Evolutionary conservation across 1,140 invertebrate genomes (phyloP).

Genomic region (Hypsibius dujardini): DNA sequence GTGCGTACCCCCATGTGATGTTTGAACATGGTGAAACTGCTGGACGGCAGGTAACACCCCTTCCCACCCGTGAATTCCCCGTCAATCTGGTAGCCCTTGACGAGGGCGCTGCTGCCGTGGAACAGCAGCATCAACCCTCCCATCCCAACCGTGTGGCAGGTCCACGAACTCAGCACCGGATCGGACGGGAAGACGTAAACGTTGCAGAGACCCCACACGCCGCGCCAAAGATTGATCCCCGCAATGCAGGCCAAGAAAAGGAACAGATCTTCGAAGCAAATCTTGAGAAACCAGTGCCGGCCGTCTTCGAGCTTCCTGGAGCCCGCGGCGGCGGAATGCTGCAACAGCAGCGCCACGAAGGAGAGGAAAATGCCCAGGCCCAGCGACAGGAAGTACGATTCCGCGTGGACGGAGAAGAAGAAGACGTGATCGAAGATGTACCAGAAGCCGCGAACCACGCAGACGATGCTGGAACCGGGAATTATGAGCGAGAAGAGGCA

Average conservation of each 20-base stretch:
- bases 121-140: constrained; percentile 54
- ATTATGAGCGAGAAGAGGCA: constrained; percentile 64
- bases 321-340: constrained; percentile 41
- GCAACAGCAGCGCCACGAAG: constrained; percentile 48
- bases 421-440: constrained; percentile 50
- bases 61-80: constrained; percentile 56
- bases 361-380: constrained; percentile 52
- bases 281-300: background rate
- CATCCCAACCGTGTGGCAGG: constrained; percentile 51
- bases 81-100: constrained; percentile 62
- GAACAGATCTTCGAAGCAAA: constrained; percentile 47
- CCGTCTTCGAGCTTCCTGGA: constrained; percentile 33
- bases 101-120: constrained; percentile 60
- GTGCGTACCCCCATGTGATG: no score
- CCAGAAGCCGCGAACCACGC: constrained; percentile 69
- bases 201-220: constrained; percentile 59
- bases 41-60: constrained; percentile 46
- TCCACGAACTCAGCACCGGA: constrained; percentile 52
- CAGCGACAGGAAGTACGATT: constrained; percentile 36
- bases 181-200: constrained; percentile 54
- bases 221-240: constrained; percentile 67
- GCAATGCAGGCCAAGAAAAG: constrained; percentile 55
- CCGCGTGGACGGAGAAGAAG: constrained; percentile 46
- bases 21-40: background rate
- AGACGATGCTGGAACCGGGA: constrained; percentile 60